These are phyloP conservation scores for Nineta flava DNA, from an alignment of 2,888 invertebrate genomes.

Conservation along the genomic window DNA sequence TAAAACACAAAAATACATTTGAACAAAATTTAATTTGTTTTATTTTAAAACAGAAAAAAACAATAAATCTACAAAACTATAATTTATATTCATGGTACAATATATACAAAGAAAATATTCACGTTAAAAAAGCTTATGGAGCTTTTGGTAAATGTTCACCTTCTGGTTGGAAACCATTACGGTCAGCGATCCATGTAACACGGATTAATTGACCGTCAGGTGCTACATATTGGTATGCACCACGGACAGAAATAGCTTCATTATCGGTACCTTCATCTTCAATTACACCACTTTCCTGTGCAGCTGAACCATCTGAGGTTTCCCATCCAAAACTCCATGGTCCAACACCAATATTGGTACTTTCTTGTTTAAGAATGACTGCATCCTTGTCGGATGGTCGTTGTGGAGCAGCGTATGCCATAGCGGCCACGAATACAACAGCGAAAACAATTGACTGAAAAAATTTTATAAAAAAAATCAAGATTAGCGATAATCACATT, in stretches of 20 bases:
- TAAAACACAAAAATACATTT: too few species aligned
- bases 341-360: constrained; percentile 21
- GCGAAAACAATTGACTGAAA: constrained; percentile 5
- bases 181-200: constrained; percentile 27
- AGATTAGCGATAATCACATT: too few species aligned
- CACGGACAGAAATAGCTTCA: constrained; percentile 32
- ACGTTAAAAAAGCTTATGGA: too few species aligned
- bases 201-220: constrained; percentile 29
- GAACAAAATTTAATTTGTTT: too few species aligned
- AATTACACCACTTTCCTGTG: constrained; percentile 33
- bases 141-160: constrained; percentile 26
- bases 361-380: constrained; percentile 18
- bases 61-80: too few species aligned
- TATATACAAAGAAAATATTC: too few species aligned
- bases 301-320: constrained; percentile 29
- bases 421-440: constrained; percentile 14
- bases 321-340: constrained; percentile 20
- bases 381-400: constrained; percentile 11
- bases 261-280: constrained; percentile 35
- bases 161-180: constrained; percentile 29
- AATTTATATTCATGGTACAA: too few species aligned
- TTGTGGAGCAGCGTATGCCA: constrained; percentile 16
- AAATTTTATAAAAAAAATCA: too few species aligned
- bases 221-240: constrained; percentile 35
- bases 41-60: too few species aligned